Percentiles rank a stretch among this genome's conserved stretches.
Conservation (phyloP, 2,797 vertebrate species). For the Labroides dimidiatus region DNA sequence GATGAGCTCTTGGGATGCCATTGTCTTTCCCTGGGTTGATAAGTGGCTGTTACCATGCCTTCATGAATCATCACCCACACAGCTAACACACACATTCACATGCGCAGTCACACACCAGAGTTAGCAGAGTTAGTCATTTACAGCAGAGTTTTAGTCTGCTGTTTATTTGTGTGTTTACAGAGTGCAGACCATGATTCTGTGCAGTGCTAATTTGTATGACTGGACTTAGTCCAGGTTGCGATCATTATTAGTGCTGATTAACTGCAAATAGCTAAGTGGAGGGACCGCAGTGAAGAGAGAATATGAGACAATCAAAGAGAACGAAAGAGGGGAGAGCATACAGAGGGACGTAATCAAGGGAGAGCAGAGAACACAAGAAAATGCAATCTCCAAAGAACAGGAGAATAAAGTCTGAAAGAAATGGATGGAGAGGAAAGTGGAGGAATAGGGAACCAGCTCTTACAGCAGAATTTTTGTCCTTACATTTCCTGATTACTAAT, state of each 20-base stretch:
- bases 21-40: conserved; percentile 79
- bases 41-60: conserved; percentile 78
- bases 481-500: conserved; percentile 79
- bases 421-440: conserved; percentile 42
- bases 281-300: conserved; percentile 59
- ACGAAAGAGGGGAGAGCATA: conserved; percentile 43
- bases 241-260: conserved; percentile 82
- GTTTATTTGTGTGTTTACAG: conserved; percentile 14
- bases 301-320: conserved; percentile 47
- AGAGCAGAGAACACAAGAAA: conserved; percentile 55
- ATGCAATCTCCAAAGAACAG: conserved; percentile 57
- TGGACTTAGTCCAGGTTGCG: conserved; percentile 74
- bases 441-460: conserved; percentile 25
- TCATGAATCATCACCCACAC: conserved; percentile 81
- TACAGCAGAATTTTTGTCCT: conserved; percentile 61
- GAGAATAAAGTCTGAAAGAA: conserved; percentile 55
- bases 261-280: conserved; percentile 76
- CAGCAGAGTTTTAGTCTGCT: conserved; percentile 40
- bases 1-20: conserved; percentile 77
- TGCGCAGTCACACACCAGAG: conserved; percentile 48
- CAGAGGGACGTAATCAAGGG: conserved; percentile 54
- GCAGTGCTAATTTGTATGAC: conserved; percentile 55
- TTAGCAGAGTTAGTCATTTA: conserved; percentile 69
- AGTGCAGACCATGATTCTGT: conserved; percentile 10
- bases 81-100: conserved; percentile 52